Evolutionary conservation across 2,113 vertebrate genomes (phyloP), one percentile per base, ranked within the genome.

Genomic region (Oncorhynchus mykiss): DNA sequence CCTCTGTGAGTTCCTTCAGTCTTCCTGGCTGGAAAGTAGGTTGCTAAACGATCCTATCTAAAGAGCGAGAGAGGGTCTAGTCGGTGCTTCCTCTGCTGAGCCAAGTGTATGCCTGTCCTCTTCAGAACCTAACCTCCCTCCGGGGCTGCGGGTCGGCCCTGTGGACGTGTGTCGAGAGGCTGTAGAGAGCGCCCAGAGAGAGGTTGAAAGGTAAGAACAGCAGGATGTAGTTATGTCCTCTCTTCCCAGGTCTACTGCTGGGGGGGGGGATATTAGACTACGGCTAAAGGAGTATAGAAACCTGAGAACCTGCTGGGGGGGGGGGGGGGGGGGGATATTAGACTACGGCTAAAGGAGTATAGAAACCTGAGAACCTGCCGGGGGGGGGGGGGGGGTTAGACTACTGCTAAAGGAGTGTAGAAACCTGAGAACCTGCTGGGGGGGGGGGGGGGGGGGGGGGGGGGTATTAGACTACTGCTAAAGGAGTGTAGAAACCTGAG

Each of bases 201-300:
- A 45, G 67, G 81, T 80, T 65, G 7, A 54, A 54, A 86, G 85
- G 80, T 88, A 75, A 84, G 71, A 20, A 51, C 13, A 59, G 51
- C 18, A 54, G 75, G 82, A 86, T 76, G 75, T 24, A 34, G 48
- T 12, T 0, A 49, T 74, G 31, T 71, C 76, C 68, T 14, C 2
- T 81, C 75, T 72, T 71, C 78, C 81, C 89, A 90, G 90, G 89
- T 88, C 85, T 84, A 85, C 70, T 3, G 45, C 84, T 82, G 27
- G 29, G 29, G 29, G 29, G 29, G 3, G 22, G 22, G 22, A 1
- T 29, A 29, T 29, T 29, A 29, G 27, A 29, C 27, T 29, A 29
- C 27, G 3, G 29, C 31, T 31, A 4, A 31, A 31, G 31, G 31
- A 31, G 31, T 31, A 0, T 31, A 31, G 4, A 31, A 31, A 31